A percentile compares a stretch with the other conserved stretches of the same genome.
These are phyloP conservation scores for Melitaea athalia DNA, from an alignment of 2,888 invertebrate genomes.

Conservation along the genomic window DNA sequence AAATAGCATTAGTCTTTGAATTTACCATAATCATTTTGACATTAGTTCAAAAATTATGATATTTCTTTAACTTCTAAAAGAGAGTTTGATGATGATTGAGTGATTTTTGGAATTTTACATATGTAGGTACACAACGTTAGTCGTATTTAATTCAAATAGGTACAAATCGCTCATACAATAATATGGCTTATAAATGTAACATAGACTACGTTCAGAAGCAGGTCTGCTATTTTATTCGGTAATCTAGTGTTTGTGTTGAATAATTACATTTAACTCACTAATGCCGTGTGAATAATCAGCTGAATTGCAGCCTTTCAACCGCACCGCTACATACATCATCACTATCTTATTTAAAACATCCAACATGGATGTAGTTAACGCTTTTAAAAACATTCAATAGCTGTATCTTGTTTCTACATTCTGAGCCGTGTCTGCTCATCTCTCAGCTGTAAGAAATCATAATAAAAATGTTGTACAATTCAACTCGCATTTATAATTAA, in stretches of 20 bases:
- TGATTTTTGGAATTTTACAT: slow-evolving; percentile 21
- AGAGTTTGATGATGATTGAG: slow-evolving; percentile 35
- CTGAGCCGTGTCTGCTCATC: no score
- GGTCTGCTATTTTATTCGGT: slow-evolving; percentile 19
- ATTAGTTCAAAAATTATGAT: slow-evolving; percentile 35
- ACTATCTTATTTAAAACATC: slow-evolving; percentile 9
- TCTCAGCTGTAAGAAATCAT: no score
- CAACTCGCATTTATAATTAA: no score
- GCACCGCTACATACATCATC: slow-evolving; percentile 25
- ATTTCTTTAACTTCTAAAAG: slow-evolving; percentile 36
- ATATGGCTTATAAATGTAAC: neutral
- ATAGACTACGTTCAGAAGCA: slow-evolving; percentile 7
- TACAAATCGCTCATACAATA: neutral
- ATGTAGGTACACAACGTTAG: neutral
- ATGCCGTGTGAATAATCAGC: slow-evolving; percentile 31
- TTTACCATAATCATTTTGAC: slow-evolving; percentile 33
- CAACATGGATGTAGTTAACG: neutral
- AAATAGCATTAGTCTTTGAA: slow-evolving; percentile 4
- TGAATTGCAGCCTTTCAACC: slow-evolving; percentile 26
- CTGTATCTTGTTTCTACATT: no score
- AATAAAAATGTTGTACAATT: no score
- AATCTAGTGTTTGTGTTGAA: slow-evolving; percentile 19
- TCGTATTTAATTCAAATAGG: slow-evolving; percentile 1
- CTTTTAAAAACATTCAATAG: neutral
- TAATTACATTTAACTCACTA: slow-evolving; percentile 26